Percentiles rank a stretch among this genome's conserved stretches.
Conservation (phyloP, 2,113 vertebrate genomes). For the Podiceps cristatus region DNA sequence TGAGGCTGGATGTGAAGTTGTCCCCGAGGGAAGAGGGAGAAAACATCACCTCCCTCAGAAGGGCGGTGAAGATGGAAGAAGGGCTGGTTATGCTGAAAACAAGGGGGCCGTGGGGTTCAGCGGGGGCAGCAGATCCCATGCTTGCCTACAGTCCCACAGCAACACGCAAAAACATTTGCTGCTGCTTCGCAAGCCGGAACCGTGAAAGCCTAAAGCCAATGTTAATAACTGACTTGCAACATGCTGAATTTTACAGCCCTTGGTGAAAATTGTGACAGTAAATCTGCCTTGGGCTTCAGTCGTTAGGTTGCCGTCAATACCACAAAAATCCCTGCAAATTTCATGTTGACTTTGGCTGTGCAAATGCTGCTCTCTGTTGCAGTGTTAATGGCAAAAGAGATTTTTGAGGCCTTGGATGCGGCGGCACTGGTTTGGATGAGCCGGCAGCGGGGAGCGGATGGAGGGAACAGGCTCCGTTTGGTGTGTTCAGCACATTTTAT, state of each 20-base stretch:
- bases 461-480: conserved; percentile 42
- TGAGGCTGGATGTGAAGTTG: not conserved
- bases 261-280: conserved; percentile 26
- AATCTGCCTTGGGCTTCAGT: conserved; percentile 36
- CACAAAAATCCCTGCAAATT: conserved; percentile 53
- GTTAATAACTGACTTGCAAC: not conserved
- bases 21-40: not conserved
- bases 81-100: not conserved
- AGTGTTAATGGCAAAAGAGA: conserved; percentile 25
- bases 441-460: not conserved
- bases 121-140: not conserved
- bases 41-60: not conserved
- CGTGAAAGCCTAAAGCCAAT: not conserved
- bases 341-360: conserved; percentile 30
- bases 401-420: not conserved
- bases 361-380: not conserved
- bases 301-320: conserved; percentile 15
- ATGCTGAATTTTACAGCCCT: not conserved
- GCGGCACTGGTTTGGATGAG: not conserved
- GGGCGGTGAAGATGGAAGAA: not conserved
- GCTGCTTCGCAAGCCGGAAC: not conserved
- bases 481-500: conserved; percentile 64
- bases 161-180: not conserved
- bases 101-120: rapidly evolving
- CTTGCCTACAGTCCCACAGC: not conserved